Evolutionary conservation across 2,113 vertebrate species (phyloP).

Genomic region (Cochlearius cochlearius): DNA sequence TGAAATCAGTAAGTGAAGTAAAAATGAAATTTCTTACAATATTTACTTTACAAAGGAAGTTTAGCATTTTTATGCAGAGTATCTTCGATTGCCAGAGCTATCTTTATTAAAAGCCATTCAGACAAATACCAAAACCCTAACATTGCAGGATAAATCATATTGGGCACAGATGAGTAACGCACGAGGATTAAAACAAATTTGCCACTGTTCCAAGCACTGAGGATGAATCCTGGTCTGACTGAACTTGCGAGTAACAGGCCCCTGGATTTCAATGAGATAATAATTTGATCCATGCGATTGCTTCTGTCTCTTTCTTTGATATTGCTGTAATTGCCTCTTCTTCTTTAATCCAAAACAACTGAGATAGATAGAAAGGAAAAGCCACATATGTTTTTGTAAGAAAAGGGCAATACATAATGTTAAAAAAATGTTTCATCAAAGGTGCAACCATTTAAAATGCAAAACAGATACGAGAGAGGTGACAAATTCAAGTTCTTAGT

Average conservation of each 20-base stretch:
- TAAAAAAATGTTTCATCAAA: constrained; percentile 50
- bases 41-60: neutral
- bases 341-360: constrained; percentile 58
- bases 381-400: constrained; percentile 17
- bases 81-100: neutral
- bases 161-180: constrained; percentile 30
- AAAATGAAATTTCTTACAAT: neutral
- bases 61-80: neutral
- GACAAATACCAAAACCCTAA: neutral
- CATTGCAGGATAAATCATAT: neutral
- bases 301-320: constrained; percentile 56
- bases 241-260: constrained; percentile 8
- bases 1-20: neutral
- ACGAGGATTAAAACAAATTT: constrained; percentile 15
- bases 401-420: constrained; percentile 6
- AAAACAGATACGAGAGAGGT: constrained; percentile 25
- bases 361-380: constrained; percentile 51
- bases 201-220: constrained; percentile 14
- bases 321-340: constrained; percentile 41
- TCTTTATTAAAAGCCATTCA: neutral
- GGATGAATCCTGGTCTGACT: neutral
- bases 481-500: constrained; percentile 2
- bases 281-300: constrained; percentile 54
- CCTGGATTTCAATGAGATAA: constrained; percentile 47
- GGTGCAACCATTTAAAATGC: constrained; percentile 41